Evolutionary conservation across 2,888 invertebrate genomes (phyloP), one percentile per base, ranked within the genome.

Genomic region (Sturmia bella): DNA sequence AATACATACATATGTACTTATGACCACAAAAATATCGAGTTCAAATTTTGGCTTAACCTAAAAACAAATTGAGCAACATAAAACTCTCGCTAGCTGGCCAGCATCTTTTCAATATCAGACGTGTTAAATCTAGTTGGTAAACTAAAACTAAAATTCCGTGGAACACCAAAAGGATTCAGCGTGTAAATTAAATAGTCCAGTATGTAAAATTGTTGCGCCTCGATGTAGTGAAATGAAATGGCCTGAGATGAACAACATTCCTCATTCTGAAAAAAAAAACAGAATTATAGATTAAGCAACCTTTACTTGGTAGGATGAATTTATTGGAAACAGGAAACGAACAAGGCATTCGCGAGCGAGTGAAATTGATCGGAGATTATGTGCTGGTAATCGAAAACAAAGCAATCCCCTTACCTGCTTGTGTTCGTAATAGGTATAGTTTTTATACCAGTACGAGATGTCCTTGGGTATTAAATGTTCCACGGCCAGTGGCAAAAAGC

Each of bases 171-270:
- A 0, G 94, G 97, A 79, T 96, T 93, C 80, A 99, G 92, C 88
- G 97, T 98, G 90, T 99, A 99, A 86, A 99, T 95, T 61, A 99
- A 91, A 90, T 98, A 99, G 87, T 99, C 98, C 74, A 98, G 89
- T 6, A 97, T 96, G 89, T 99, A 98, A 96, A 99, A 98, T 91
- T 96, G 94, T 87, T 96, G 94, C 0, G 97, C 96, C 15, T 93
- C 92, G 0, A 98, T 95, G 90, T 98, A 98, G 91, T 98, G 98
- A 92, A 99, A 99, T 0, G 98, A 96, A 13, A 99, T 94, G 0
- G 98, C 98, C 89, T 96, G 96, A 88, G 98, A 98, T 0, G 97
- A 97, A 89, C 97, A 98, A 88, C 97, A 97, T 6, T 19, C 32
- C 4, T 4, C 37, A n/a, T 52, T 68, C 73, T 78, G 27, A 41